Evolutionary conservation across 2,113 vertebrate species (phyloP).

Genomic region (Amazona vittata): DNA sequence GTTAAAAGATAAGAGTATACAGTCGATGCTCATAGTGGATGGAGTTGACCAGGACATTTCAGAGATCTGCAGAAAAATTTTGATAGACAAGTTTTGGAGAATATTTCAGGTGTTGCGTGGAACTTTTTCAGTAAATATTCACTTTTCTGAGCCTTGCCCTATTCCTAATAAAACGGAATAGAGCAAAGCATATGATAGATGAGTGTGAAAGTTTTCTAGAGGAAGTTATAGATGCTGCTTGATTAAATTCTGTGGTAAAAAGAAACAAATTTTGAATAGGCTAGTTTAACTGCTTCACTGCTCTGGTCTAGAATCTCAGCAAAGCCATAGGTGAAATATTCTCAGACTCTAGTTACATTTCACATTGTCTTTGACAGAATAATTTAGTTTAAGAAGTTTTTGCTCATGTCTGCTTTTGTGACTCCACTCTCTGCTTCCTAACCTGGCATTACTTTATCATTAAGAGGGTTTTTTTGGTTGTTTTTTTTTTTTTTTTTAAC

Average conservation of each 20-base stretch:
- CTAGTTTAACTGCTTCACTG: background rate
- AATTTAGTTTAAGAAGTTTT: background rate
- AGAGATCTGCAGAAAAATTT: background rate
- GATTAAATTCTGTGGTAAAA: background rate
- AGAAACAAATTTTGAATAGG: background rate
- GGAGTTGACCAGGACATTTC: background rate
- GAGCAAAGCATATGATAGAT: background rate
- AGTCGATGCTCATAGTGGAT: background rate
- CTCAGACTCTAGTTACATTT: background rate
- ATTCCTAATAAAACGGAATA: background rate
- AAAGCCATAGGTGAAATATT: background rate
- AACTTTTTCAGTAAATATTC: background rate
- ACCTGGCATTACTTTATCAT: background rate
- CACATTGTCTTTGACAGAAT: background rate
- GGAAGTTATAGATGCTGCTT: background rate
- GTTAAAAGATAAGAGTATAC: background rate
- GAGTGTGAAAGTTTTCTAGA: background rate
- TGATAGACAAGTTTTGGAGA: background rate
- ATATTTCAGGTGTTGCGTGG: background rate
- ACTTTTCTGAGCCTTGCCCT: background rate
- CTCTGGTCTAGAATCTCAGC: background rate
- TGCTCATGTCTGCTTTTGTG: background rate
- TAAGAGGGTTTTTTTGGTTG: background rate
- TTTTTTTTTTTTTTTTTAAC: background rate
- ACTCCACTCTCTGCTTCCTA: background rate